Percentiles rank a stretch among this genome's conserved stretches.
Conservation (phyloP, 30 jellyfish, hydroid and myxozoan species). For the Nemopilema nomurai region DNA sequence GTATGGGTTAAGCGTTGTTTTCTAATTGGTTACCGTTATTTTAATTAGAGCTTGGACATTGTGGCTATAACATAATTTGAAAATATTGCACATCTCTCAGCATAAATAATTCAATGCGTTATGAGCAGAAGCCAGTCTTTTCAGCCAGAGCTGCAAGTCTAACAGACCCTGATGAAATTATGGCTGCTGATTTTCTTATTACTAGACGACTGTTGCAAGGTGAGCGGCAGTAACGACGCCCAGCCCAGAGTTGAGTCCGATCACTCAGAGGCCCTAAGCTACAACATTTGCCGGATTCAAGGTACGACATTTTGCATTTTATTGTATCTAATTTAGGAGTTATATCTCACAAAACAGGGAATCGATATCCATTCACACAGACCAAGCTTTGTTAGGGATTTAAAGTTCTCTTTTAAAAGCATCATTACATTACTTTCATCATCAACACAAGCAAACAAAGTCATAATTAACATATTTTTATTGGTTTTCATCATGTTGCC, state of each 20-base stretch:
- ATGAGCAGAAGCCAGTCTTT: conserved; percentile 14
- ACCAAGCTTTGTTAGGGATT: too few relatives aligned
- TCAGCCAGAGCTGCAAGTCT: neutral
- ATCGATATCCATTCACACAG: too few relatives aligned
- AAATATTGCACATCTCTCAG: conserved; percentile 35
- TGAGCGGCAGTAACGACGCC: neutral
- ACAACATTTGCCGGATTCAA: too few relatives aligned
- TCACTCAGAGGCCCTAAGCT: neutral
- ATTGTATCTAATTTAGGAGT: too few relatives aligned
- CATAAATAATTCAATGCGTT: conserved; percentile 18
- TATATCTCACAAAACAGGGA: too few relatives aligned
- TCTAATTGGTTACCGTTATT: conserved; percentile 49
- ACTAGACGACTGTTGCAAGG: neutral
- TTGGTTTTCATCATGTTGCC: too few relatives aligned
- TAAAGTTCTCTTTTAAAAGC: too few relatives aligned
- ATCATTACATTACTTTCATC: too few relatives aligned
- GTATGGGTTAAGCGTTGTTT: conserved; percentile 23
- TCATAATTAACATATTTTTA: too few relatives aligned
- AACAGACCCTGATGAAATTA: neutral
- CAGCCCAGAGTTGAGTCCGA: neutral
- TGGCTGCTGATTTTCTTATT: neutral
- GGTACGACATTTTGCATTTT: too few relatives aligned
- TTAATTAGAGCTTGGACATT: conserved; percentile 36
- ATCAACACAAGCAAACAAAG: too few relatives aligned
- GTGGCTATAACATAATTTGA: conserved; percentile 27